phyloP scores from a whole-genome alignment of 2,797 vertebrate species.

The Onychomys leucogaster region DNA sequence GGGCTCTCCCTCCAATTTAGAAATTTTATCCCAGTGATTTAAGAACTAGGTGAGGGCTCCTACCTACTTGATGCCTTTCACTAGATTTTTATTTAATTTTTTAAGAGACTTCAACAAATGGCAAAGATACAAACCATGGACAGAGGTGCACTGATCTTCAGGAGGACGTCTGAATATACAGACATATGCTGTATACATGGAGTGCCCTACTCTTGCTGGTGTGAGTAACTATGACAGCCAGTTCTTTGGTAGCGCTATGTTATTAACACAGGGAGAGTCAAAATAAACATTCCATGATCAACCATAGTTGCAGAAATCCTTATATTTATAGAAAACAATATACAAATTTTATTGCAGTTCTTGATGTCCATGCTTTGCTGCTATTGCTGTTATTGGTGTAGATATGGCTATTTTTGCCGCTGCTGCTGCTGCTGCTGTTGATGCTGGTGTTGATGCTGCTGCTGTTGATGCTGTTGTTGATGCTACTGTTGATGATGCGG shows the following conservation, averaged over 20 bases:
- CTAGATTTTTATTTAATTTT: not conserved
- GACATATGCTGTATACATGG: too few relatives aligned
- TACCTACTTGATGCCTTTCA: not conserved
- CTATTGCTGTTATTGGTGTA: too few relatives aligned
- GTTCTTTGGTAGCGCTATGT: too few relatives aligned
- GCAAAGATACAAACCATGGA: not conserved
- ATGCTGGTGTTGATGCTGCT: too few relatives aligned
- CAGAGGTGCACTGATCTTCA: not conserved
- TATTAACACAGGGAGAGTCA: not conserved
- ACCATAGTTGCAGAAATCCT: not conserved
- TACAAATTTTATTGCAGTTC: not conserved
- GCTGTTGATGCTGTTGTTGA: too few relatives aligned
- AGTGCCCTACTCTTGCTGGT: too few relatives aligned
- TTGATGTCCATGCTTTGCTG: too few relatives aligned
- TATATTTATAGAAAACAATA: not conserved
- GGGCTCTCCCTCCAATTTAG: not conserved
- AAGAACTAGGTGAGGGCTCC: not conserved
- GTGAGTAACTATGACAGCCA: too few relatives aligned
- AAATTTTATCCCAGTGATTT: not conserved
- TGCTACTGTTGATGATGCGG: too few relatives aligned
- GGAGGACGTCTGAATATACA: not conserved
- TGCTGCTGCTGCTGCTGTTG: too few relatives aligned
- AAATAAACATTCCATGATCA: not conserved
- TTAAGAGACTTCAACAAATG: not conserved
- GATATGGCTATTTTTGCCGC: too few relatives aligned